Base-by-base conservation (phyloP, 2,888 invertebrate species). In the Craniophora ligustri region DNA sequence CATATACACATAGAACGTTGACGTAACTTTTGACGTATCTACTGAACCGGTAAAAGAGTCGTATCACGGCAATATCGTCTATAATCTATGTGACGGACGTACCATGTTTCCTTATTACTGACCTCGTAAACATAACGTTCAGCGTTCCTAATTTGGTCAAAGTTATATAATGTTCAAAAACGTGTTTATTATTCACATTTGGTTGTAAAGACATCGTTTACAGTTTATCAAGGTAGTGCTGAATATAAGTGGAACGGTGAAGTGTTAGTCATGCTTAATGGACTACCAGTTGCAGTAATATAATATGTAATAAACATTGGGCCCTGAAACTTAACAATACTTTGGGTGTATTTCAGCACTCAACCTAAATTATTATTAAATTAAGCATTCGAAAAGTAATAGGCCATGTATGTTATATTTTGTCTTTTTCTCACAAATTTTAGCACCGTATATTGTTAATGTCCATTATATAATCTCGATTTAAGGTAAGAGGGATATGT, bases 21-120 rank as follows among this genome's bases (percentile, higher is more conserved):
- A n/a, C 11, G 28, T 48, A 51, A 63, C 47, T 59, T 67, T 58
- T 63, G 54, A 67, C 54, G 34, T 63, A 50, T 63, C 44, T 55
- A 44, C 64, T 59, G 35, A 48, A 54, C 34, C 32, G 21, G 45
- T 67, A 60, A 59, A 59, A 67, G 44, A 42, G 44, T 63, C 47
- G 11, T 54, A 47, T 44, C 39, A n/a, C n/a, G n/a, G n/a, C n/a
- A n/a, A n/a, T 45, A 6, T 31, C 40, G 36, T 65, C 48, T 38
- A 39, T 55, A 32, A 6, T 26, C n/a, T 10, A 31, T 14, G 18
- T 28, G 39, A 34, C 38, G 13, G 18, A 14, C 19, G 16, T 48
- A 23, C 31, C 35, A 3, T 49, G 40, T 38, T 51, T 21, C 14
- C 44, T 30, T 18, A 60, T 30, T 14, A 31, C 8, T 32, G 6